Evolutionary conservation across 2,113 vertebrate genomes (phyloP).

Genomic region (Rissa tridactyla): DNA sequence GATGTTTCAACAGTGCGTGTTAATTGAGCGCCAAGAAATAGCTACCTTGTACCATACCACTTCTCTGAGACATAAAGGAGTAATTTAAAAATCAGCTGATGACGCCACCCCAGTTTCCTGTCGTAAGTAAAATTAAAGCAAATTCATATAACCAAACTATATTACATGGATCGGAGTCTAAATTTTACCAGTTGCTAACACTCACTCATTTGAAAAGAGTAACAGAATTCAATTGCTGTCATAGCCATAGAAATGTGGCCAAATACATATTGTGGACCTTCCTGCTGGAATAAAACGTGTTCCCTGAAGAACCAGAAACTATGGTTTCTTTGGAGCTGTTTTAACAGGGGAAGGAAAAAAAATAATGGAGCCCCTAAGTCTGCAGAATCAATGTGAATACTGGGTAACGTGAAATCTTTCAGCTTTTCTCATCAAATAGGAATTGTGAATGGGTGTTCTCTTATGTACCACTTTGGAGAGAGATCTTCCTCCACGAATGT

Average conservation of each 20-base stretch:
- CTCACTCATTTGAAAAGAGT: neutral
- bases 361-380: rapidly evolving
- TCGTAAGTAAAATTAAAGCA: neutral
- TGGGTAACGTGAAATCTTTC: neutral
- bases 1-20: neutral
- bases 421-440: neutral
- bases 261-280: neutral
- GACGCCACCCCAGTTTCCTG: rapidly evolving
- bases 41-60: neutral
- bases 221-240: neutral
- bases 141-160: neutral
- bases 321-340: neutral
- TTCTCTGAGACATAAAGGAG: neutral
- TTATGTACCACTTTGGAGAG: neutral
- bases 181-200: neutral
- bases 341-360: neutral
- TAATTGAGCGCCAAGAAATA: neutral
- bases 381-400: neutral
- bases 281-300: neutral
- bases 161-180: neutral
- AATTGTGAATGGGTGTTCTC: neutral
- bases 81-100: neutral
- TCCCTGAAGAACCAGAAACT: neutral
- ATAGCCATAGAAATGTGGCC: neutral
- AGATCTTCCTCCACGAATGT: neutral